Base-by-base conservation (phyloP, 2,888 invertebrate species). In the Anaspis maculata region DNA sequence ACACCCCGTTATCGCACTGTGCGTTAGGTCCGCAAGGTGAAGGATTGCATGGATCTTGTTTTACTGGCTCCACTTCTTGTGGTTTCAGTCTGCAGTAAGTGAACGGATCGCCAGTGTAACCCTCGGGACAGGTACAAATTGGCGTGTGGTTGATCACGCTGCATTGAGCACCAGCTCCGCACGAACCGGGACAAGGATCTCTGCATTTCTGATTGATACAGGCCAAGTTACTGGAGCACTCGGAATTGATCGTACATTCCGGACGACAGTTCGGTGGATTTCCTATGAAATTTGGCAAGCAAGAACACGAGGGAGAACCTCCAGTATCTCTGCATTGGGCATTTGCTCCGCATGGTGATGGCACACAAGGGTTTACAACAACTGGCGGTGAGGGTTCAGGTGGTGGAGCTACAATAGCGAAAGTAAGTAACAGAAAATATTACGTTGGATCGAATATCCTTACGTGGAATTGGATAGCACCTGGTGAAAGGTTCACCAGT, bases 401-500 rank as follows among this genome's bases (percentile, higher is more conserved):
- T 11, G 29, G 16, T 10, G 32, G 29, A 16, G 35, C 39, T 39
- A 57, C 24, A 65, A 64, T 24, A 15, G n/a, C n/a, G n/a, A n/a
- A n/a, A n/a, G n/a, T n/a, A n/a, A n/a, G 11, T 27, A 13, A 14
- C 2, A 29, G 6, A 11, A 4, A 7, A 3, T 25, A 21, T 11
- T 23, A 15, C n/a, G n/a, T n/a, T n/a, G n/a, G n/a, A n/a, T n/a
- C n/a, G n/a, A n/a, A n/a, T n/a, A n/a, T n/a, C 39, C 62, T 61
- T 60, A 66, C 65, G 61, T 51, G 69, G 69, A 64, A 74, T 72
- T 26, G 70, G 68, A 42, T 67, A 69, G 55, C 86, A 87, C 45
- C 74, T 69, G 21, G 76, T 72, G 55, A 86, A 86, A 16, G 87
- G 81, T 73, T 87, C 82, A 19, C 88, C 89, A 30, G 76, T 74